Evolutionary conservation across 2,113 vertebrate genomes (phyloP), one percentile per base, ranked within the genome.

Genomic region (Erythrocercus mccallii): DNA sequence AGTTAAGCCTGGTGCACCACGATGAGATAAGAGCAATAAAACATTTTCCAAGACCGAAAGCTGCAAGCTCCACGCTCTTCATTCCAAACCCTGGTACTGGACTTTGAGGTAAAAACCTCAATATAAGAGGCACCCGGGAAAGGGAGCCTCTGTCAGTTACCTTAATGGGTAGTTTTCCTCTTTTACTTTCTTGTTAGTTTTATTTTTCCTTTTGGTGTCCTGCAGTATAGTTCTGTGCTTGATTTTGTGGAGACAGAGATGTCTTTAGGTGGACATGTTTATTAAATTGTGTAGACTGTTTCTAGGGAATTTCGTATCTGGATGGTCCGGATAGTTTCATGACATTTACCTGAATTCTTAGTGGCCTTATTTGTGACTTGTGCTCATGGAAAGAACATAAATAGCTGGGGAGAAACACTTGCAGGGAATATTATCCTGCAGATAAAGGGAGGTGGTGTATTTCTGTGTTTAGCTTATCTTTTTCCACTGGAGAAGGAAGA

Each of bases 381-480:
- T 69, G 33, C 30, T 80, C 0, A 0, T 68, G 23, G 37, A 69
- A 44, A 69, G 44, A 89, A 65, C 35, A 61, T 89, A 85, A 85
- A 80, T 65, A 91, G n/a, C 60, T 54, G 27, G 14, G 15, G 35
- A 93, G 33, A 72, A 92, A 66, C 94, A 54, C 70, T 64, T 47
- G 44, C 20, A 37, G 38, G 45, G 87, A 76, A 91, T 92, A 96
- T 45, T 76, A n/a, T 51, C 60, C 69, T 82, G 70, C 16, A 74
- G 88, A 84, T 87, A 69, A 87, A 85, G 44, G 31, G 15, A 72
- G 30, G 15, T 89, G 33, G 61, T 85, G 9, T 83, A 69, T 88
- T 81, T 82, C 78, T 83, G 50, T 78, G 64, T 92, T 92, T 94
- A 86, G 74, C 68, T 95, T 92, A 91, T 92, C 86, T 84, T 93